Conservation (phyloP, 37 sponge, comb jelly and placozoan species). For the Tethya wilhelma region DNA sequence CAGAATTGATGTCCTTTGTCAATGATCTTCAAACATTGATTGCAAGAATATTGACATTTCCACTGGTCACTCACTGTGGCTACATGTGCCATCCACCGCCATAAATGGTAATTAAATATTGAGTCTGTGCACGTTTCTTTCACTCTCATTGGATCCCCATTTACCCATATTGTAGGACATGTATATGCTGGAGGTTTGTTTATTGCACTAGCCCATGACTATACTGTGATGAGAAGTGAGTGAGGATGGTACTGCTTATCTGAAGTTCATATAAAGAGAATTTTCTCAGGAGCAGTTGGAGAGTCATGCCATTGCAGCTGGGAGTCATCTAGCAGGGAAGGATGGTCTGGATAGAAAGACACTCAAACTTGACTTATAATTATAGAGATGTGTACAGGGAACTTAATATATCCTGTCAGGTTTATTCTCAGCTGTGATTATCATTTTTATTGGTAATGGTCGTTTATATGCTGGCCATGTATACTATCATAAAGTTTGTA, state of each 20-base stretch:
- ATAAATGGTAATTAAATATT: conserved; percentile 85
- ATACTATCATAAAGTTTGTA: not conserved
- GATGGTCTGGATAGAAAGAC: conserved; percentile 39
- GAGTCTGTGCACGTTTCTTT: no score
- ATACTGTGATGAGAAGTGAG: conserved; percentile 61
- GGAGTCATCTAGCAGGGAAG: conserved; percentile 15
- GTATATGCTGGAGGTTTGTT: conserved; percentile 75
- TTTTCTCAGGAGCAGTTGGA: conserved; percentile 15
- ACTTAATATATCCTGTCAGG: no score
- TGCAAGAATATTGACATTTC: conserved; percentile 51
- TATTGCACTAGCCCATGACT: conserved; percentile 71
- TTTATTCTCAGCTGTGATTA: no score
- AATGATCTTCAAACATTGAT: conserved; percentile 38
- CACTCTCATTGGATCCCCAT: no score
- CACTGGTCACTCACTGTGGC: conserved; percentile 70
- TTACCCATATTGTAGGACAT: no score
- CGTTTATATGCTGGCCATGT: no score
- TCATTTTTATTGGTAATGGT: no score
- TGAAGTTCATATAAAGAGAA: conserved; percentile 45
- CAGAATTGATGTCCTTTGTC: not conserved
- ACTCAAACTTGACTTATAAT: no score
- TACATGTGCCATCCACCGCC: no score
- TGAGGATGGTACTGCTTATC: conserved; percentile 77
- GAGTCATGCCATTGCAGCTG: conserved; percentile 34
- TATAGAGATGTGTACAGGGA: no score